Conservation (phyloP, 2,113 vertebrate genomes). For the Ictalurus punctatus region DNA sequence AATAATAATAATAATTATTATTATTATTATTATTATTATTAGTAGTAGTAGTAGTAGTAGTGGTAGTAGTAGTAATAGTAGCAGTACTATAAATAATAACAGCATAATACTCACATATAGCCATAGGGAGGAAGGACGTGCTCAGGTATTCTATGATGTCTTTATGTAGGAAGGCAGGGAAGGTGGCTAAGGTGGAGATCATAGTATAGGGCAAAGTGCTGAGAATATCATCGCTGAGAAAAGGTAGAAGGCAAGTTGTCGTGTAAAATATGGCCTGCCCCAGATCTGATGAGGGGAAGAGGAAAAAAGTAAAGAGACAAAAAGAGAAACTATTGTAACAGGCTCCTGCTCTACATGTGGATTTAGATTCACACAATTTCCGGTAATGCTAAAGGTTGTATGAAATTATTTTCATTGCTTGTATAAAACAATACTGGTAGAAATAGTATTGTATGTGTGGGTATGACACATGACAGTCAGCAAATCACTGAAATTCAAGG, state of each 20-base stretch:
- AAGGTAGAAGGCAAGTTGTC: slow-evolving; percentile 96
- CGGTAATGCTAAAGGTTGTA: background rate
- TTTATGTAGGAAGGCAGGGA: slow-evolving; percentile 99
- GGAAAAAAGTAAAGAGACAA: slow-evolving; percentile 52
- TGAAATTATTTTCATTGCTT: slow-evolving; percentile 6
- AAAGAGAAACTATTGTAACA: slow-evolving; percentile 34
- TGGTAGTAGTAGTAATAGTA: too few species aligned
- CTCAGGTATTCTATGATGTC: slow-evolving; percentile 99
- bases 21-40: background rate
- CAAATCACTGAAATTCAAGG: slow-evolving; percentile 38
- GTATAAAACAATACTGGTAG: background rate
- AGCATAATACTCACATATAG: slow-evolving; percentile 91
- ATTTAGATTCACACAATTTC: background rate
- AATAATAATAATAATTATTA: background rate
- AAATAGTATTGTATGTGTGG: background rate
- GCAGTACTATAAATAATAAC: background rate
- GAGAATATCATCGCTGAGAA: slow-evolving; percentile 98
- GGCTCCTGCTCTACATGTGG: background rate
- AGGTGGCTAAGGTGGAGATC: slow-evolving; percentile 99
- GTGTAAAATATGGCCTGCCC: slow-evolving; percentile 99
- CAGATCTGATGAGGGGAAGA: slow-evolving; percentile 87
- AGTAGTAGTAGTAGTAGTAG: too few species aligned
- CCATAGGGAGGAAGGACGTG: slow-evolving; percentile 99
- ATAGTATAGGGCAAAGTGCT: slow-evolving; percentile 99
- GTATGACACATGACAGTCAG: background rate